These are phyloP conservation scores for Crepidodera aurea DNA, from an alignment of 2,888 invertebrate genomes.

Conservation along the genomic window DNA sequence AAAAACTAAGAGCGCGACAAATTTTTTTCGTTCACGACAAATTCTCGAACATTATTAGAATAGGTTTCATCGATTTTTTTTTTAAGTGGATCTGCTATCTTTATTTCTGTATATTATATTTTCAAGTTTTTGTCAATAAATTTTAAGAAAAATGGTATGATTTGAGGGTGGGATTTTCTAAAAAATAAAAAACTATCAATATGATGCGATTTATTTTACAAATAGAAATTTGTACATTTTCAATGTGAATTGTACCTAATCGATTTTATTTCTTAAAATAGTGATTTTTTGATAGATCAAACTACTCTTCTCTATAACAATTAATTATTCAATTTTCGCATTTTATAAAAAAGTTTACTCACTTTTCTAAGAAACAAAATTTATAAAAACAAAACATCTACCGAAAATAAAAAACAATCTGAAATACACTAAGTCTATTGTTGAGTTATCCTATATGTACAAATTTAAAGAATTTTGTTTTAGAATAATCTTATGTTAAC, in stretches of 20 bases:
- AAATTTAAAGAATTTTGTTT: conserved; percentile 1
- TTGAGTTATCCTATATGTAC: not conserved
- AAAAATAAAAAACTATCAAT: not conserved
- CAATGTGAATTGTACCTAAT: conserved; percentile 21
- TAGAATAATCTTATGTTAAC: conserved; percentile 4
- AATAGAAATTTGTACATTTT: conserved; percentile 24
- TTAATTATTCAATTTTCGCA: not conserved
- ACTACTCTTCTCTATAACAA: not conserved
- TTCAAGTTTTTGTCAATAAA: too few relatives aligned
- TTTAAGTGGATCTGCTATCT: too few relatives aligned
- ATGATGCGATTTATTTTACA: conserved; percentile 16
- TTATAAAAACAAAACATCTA: conserved; percentile 1
- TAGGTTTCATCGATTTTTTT: too few relatives aligned
- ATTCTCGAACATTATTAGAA: too few relatives aligned
- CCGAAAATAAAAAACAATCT: conserved; percentile 9
- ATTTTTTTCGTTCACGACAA: too few relatives aligned
- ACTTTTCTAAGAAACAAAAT: conserved; percentile 27
- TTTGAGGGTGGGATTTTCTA: too few relatives aligned
- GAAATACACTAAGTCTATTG: conserved; percentile 2
- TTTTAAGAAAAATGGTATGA: too few relatives aligned
- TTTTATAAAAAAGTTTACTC: not conserved
- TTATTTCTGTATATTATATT: too few relatives aligned
- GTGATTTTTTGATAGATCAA: conserved; percentile 4
- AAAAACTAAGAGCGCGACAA: too few relatives aligned
- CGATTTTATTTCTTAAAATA: conserved; percentile 27